phyloP scores from a whole-genome alignment of 2,113 vertebrate species.

The Typhlomys cinereus region DNA sequence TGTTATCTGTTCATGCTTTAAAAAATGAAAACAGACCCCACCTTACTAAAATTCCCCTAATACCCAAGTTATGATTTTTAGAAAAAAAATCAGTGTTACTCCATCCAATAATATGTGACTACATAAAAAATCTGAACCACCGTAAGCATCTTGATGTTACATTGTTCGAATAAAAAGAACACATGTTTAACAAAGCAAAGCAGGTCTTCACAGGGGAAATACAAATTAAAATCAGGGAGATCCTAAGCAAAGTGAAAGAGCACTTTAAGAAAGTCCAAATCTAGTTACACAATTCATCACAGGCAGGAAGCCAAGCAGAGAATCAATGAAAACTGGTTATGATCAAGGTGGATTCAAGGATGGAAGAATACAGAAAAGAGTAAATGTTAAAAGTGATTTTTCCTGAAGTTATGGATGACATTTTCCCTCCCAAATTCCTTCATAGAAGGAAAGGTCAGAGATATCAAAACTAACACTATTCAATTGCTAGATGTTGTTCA shows the following conservation, averaged over 20 bases:
- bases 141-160: constrained; percentile 9
- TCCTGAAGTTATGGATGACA: constrained; percentile 17
- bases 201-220: background rate
- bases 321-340: constrained; percentile 63
- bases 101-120: background rate
- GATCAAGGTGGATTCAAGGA: constrained; percentile 66
- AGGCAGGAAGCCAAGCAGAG: constrained; percentile 60
- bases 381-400: constrained; percentile 41
- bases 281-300: constrained; percentile 45
- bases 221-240: constrained; percentile 48
- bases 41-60: background rate
- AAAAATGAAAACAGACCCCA: background rate
- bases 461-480: constrained; percentile 15
- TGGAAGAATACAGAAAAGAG: constrained; percentile 22
- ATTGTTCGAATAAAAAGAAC: constrained; percentile 12
- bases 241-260: constrained; percentile 40
- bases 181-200: background rate
- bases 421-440: constrained; percentile 52
- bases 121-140: background rate
- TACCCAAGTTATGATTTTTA: background rate
- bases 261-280: constrained; percentile 51
- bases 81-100: background rate
- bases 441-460: constrained; percentile 25
- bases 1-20: background rate
- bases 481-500: background rate